Evolutionary conservation across 1,140 invertebrate species (phyloP), one percentile per base, ranked within the genome.

Genomic region (Nymphalis io): DNA sequence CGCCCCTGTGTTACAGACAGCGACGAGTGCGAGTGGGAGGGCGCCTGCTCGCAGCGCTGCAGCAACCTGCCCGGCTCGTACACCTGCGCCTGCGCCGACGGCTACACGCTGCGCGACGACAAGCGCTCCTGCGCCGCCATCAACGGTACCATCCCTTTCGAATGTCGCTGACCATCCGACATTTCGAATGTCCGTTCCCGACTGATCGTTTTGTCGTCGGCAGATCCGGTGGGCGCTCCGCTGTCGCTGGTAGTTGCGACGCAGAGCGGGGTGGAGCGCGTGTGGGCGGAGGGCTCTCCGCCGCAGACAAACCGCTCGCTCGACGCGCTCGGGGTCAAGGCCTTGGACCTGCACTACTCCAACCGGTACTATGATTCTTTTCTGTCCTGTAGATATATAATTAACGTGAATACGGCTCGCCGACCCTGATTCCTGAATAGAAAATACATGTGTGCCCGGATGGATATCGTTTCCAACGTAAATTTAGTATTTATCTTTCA

Each of bases 41-140:
- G 94, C 23, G 92, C 94, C 15, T 98, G 97, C 88, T 95, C 96
- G 79, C 97, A 98, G 87, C 76, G 92, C 18, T 98, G 97, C 87
- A 92, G 85, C 66, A 97, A 97, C 87, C 94, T 93, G 11, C 88
- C 91, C 8, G 95, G 96, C 51, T 95, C 94, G 42, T 97, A 93
- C 89, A 85, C 92, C 20, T 98, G 97, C 90, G 92, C 93, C 51
- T 98, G 97, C 92, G 94, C 94, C 2, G 84, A 93, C 8, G 97
- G 96, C 1, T 98, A 98, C 88, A 84, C 87, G 64, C 93, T 93
- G 68, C 73, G 61, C 44, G 79, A 84, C 33, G 92, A 93, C 73
- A 85, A 84, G 20, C 92, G 88, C 15, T 86, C 92, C 59, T 96
- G 95, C 85, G 79, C 78, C 51, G 95, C 95, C 23, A 89, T 95